These are phyloP conservation scores for Diaphora mendica DNA, from an alignment of 2,888 invertebrate species.

Conservation along the genomic window DNA sequence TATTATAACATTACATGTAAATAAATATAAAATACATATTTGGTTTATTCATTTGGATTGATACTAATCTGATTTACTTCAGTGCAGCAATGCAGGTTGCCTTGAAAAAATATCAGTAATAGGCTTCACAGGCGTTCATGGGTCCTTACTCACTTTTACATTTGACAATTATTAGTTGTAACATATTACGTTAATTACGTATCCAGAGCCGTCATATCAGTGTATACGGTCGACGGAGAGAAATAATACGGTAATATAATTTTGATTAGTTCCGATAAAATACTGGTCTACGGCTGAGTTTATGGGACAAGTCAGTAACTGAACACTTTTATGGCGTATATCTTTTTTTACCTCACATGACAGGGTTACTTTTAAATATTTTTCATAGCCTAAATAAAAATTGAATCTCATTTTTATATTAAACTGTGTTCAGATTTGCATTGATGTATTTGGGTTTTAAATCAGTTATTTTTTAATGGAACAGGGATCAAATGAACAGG, in stretches of 20 bases:
- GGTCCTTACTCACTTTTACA: not conserved
- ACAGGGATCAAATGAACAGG: not conserved
- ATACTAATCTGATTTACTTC: not conserved
- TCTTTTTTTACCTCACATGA: constrained; percentile 14
- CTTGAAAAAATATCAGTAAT: not conserved
- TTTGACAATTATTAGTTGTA: not conserved
- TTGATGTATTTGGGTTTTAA: not conserved
- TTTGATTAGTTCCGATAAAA: constrained; percentile 67
- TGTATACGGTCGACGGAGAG: constrained; percentile 56
- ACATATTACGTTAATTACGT: constrained; percentile 22
- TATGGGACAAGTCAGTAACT: constrained; percentile 32
- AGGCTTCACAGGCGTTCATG: not conserved
- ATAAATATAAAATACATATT: not conserved
- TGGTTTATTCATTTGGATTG: not conserved
- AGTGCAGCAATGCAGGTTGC: too few relatives aligned
- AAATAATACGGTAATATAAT: constrained; percentile 65
- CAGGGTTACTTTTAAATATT: constrained; percentile 9
- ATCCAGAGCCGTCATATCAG: constrained; percentile 61
- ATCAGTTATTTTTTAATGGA: not conserved
- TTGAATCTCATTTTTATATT: constrained; percentile 2
- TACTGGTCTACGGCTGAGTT: constrained; percentile 37
- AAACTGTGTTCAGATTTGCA: not conserved
- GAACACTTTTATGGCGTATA: constrained; percentile 6
- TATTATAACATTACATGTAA: too few relatives aligned
- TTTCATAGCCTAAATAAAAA: constrained; percentile 10